These are phyloP conservation scores for Melanerpes aurifrons DNA, from an alignment of 2,113 vertebrate species.

Conservation along the genomic window DNA sequence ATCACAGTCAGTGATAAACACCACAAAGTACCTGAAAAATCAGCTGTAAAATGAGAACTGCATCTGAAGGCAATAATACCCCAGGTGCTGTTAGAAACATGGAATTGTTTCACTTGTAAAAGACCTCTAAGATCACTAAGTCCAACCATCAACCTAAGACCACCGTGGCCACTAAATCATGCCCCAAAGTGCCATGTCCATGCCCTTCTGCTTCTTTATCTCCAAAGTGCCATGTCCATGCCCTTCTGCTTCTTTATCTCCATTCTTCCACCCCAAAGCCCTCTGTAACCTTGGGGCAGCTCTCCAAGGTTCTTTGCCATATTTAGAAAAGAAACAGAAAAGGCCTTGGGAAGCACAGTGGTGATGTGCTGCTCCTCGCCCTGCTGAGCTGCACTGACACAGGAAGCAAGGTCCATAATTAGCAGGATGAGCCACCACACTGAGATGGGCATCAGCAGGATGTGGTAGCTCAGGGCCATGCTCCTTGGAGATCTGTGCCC, in stretches of 20 bases:
- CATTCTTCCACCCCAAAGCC: background rate
- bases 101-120: too few relatives aligned
- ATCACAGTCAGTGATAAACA: background rate
- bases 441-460: background rate
- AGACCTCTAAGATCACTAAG: too few relatives aligned
- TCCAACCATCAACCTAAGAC: too few relatives aligned
- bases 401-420: constrained; percentile 37
- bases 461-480: background rate
- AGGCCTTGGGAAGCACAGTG: constrained; percentile 12
- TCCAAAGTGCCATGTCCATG: background rate
- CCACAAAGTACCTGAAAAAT: background rate
- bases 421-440: constrained; percentile 6
- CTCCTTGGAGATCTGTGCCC: background rate
- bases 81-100: background rate
- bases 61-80: background rate
- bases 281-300: background rate
- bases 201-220: background rate
- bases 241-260: background rate
- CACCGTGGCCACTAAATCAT: too few relatives aligned
- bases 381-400: constrained; percentile 33
- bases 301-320: background rate
- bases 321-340: background rate
- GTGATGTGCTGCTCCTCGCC: background rate
- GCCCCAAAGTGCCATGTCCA: background rate
- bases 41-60: background rate